Conservation (phyloP, 2,888 invertebrate genomes). For the Carterocephalus palaemon region DNA sequence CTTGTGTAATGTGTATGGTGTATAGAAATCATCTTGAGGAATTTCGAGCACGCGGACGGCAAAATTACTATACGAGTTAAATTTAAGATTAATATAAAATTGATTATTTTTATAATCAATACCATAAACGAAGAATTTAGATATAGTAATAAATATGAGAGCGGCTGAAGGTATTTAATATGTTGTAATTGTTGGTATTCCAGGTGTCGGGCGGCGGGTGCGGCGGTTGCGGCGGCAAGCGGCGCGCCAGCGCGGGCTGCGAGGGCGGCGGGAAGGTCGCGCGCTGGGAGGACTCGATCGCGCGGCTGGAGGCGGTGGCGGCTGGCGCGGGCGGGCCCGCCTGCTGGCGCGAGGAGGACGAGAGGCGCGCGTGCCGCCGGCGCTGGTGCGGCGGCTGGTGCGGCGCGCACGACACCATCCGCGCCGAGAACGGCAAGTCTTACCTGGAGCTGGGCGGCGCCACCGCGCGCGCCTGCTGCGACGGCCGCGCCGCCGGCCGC, state of each 20-base stretch:
- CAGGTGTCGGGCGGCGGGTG: constrained; percentile 77
- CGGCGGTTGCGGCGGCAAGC: constrained; percentile 77
- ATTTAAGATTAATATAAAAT: no score
- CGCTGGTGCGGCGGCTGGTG: constrained; percentile 79
- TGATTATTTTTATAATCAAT: no score
- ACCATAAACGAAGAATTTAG: no score
- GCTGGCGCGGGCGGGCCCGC: constrained; percentile 82
- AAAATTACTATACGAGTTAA: neutral
- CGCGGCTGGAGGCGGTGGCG: constrained; percentile 76
- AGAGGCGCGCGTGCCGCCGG: constrained; percentile 75
- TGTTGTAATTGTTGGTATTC: constrained; percentile 38
- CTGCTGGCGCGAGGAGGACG: constrained; percentile 78
- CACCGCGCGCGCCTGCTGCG: constrained; percentile 88
- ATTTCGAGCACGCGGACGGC: neutral
- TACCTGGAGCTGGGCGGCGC: constrained; percentile 91
- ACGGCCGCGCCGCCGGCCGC: constrained; percentile 85
- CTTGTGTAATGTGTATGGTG: constrained; percentile 3
- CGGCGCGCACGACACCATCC: constrained; percentile 87
- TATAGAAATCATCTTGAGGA: constrained; percentile 5
- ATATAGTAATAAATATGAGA: no score
- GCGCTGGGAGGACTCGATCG: constrained; percentile 75
- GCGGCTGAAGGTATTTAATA: no score
- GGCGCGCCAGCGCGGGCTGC: constrained; percentile 73
- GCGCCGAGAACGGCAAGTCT: constrained; percentile 94
- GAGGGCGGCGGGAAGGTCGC: constrained; percentile 75